Evolutionary conservation across 2,113 vertebrate species (phyloP), one percentile per base, ranked within the genome.

Genomic region (Clarias magur): DNA sequence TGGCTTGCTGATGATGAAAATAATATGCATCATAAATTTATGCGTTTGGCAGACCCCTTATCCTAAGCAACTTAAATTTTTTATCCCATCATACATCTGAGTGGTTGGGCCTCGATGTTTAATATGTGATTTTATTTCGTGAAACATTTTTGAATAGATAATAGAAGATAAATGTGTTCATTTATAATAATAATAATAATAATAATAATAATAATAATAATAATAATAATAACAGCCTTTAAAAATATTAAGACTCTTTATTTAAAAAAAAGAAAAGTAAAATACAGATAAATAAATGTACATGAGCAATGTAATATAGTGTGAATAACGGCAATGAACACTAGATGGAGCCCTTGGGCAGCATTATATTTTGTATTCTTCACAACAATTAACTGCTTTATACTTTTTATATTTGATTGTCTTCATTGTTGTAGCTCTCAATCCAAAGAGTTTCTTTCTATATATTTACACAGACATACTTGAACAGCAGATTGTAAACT

Each of bases 261-360:
- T 3, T 42, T 59, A n/a, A 17, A 59, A 17, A 3, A 59, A 17
- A 59, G 12, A 59, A 59, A 59, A 15, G 16, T 15, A 57, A 15
- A 57, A 57, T 15, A 15, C 15, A 15, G 9, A 15, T 15, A 59
- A 15, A 15, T 16, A 19, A 59, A 59, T 59, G 57, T 19, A 59
- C 8, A 48, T 48, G 7, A 48, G 7, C 7, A 48, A 48, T 48
- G 57, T 59, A n/a, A 80, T 25, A 11, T 21, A n/a, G 19, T 63
- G 38, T 82, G 27, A 54, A 82, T 63, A 63, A 48, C 25, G 19
- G 2, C 38, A 6, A 42, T 16, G 70, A 82, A 72, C 89, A 88
- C 34, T 79, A 89, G 89, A 72, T 83, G 89, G 72, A 80, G 62
- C 23, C 83, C 23, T 83, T 80, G 15, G 34, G 70, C 73, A 80